These are phyloP conservation scores for Collichthys lucidus DNA, from an alignment of 2,113 vertebrate species.

Conservation along the genomic window DNA sequence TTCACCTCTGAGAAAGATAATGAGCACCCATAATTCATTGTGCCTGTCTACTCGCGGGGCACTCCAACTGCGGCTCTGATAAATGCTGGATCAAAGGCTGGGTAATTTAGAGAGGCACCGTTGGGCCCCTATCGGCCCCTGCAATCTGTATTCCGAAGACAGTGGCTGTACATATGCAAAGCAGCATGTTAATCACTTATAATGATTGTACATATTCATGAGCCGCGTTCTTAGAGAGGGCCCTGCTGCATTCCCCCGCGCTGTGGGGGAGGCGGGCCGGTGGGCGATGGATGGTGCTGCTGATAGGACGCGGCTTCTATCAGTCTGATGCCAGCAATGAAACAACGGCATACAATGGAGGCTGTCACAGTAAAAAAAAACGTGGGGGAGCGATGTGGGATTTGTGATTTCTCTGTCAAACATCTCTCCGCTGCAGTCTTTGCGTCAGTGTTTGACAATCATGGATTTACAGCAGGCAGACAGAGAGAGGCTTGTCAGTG, in stretches of 20 bases:
- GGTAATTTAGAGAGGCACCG: conserved; percentile 74
- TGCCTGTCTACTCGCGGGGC: conserved; percentile 57
- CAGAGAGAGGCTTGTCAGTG: conserved; percentile 51
- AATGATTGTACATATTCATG: conserved; percentile 85
- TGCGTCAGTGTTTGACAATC: conserved; percentile 50
- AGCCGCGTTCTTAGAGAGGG: conserved; percentile 68
- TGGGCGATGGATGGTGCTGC: conserved; percentile 66
- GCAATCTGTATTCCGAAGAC: conserved; percentile 78
- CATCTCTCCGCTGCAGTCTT: conserved; percentile 20
- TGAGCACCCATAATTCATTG: conserved; percentile 77
- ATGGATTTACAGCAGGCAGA: conserved; percentile 51
- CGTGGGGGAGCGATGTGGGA: conserved; percentile 66
- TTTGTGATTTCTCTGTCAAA: conserved; percentile 64
- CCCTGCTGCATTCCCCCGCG: conserved; percentile 70
- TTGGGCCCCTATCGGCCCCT: conserved; percentile 67
- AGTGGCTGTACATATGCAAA: conserved; percentile 80
- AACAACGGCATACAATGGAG: conserved; percentile 53
- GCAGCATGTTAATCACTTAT: conserved; percentile 82
- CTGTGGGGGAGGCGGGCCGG: conserved; percentile 61
- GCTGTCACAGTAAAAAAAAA: conserved; percentile 52
- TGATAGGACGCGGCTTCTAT: conserved; percentile 61
- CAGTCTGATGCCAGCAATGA: conserved; percentile 58
- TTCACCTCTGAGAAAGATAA: conserved; percentile 64
- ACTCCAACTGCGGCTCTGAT: conserved; percentile 67
- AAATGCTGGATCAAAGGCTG: conserved; percentile 78